A percentile compares a stretch with the other conserved stretches of the same genome.
These are phyloP conservation scores for Caenorhabditis becei DNA, from an alignment of 2,888 invertebrate species.

Conservation along the genomic window DNA sequence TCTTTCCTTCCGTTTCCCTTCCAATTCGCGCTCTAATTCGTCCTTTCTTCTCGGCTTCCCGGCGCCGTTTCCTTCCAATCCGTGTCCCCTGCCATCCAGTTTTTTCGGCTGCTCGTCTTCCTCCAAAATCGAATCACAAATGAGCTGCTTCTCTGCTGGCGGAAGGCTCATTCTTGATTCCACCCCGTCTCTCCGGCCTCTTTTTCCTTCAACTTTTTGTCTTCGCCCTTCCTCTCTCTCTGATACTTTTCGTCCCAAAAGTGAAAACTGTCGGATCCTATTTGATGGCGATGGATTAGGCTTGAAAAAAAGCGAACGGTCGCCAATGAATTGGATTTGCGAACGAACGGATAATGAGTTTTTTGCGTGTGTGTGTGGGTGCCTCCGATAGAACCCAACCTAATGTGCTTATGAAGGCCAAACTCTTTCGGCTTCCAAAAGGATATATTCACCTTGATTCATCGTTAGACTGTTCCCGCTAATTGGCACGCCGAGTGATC, in stretches of 20 bases:
- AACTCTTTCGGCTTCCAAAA: conserved; percentile 43
- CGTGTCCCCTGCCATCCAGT: conserved; percentile 10
- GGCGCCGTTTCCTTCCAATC: conserved; percentile 12
- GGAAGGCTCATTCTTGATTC: conserved; percentile 55
- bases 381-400: not conserved
- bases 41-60: conserved; percentile 18
- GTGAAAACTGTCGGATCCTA: conserved; percentile 25
- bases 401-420: conserved; percentile 52
- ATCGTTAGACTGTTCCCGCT: conserved; percentile 18
- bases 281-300: too few species aligned
- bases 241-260: conserved; percentile 22
- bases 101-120: conserved; percentile 30
- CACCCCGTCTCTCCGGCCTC: conserved; percentile 32
- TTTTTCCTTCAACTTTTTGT: conserved; percentile 27
- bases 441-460: conserved; percentile 15
- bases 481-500: conserved; percentile 42
- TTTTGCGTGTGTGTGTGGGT: conserved; percentile 20
- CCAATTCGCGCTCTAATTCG: conserved; percentile 10
- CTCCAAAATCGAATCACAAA: conserved; percentile 60
- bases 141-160: conserved; percentile 47
- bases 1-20: conserved; percentile 14
- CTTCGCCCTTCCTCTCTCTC: conserved; percentile 21
- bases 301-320: too few species aligned
- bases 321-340: not conserved
- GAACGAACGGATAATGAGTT: conserved; percentile 47